Conservation (phyloP, 2,797 vertebrate genomes). For the Notolabrus celidotus region DNA sequence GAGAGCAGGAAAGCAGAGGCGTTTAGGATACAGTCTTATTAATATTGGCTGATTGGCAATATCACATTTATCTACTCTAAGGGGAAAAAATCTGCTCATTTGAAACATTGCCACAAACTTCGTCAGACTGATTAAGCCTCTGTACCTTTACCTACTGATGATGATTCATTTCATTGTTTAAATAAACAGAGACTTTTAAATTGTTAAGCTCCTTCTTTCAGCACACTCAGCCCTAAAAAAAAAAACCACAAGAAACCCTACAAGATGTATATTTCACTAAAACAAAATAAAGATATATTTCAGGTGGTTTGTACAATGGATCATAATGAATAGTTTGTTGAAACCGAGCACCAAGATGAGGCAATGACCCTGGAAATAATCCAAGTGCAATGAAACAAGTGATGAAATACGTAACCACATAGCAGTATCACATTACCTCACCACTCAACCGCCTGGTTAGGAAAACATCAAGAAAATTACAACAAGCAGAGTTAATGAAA, state of each 20-base stretch:
- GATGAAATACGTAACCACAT: conserved; percentile 33
- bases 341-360: background rate
- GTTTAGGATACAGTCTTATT: background rate
- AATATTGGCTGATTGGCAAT: conserved; percentile 10
- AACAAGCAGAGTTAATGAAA: conserved; percentile 7
- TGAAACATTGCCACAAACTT: conserved; percentile 5
- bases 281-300: background rate
- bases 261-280: background rate
- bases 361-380: conserved; percentile 4
- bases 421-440: conserved; percentile 52
- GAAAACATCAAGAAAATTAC: conserved; percentile 24
- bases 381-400: conserved; percentile 43
- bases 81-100: conserved; percentile 20
- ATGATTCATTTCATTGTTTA: background rate
- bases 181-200: background rate
- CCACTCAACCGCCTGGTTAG: conserved; percentile 26
- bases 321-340: background rate
- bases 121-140: background rate
- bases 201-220: background rate
- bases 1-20: conserved; percentile 9
- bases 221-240: background rate
- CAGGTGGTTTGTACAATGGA: background rate
- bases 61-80: conserved; percentile 19
- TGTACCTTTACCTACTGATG: background rate
- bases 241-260: background rate